Evolutionary conservation across 2,888 invertebrate species (phyloP).

Genomic region (Polymixis lichenea): DNA sequence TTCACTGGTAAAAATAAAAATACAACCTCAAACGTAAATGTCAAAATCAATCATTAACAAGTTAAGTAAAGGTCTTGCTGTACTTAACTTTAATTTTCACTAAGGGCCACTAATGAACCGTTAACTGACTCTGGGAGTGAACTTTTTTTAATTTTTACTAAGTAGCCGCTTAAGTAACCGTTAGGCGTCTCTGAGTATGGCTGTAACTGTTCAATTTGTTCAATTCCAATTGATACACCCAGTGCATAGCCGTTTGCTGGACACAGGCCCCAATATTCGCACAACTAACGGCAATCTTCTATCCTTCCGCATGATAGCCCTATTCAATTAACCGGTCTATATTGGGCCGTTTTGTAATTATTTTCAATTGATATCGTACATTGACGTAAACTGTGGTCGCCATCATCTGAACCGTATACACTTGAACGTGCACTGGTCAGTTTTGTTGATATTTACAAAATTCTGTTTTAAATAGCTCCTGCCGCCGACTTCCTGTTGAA

Average conservation of each 20-base stretch:
- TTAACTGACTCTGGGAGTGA: no score
- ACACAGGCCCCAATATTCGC: slow-evolving; percentile 32
- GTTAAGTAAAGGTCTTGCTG: no score
- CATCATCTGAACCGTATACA: slow-evolving; percentile 29
- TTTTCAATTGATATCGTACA: slow-evolving; percentile 72
- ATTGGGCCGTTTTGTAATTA: slow-evolving; percentile 71
- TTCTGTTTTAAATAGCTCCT: not conserved
- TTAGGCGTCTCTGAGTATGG: no score
- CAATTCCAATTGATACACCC: slow-evolving; percentile 3
- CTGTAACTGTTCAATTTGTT: slow-evolving; percentile 3
- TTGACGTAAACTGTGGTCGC: slow-evolving; percentile 40
- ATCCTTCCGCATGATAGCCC: slow-evolving; percentile 35
- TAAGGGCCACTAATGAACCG: no score
- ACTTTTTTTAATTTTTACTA: no score
- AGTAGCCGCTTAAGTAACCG: no score
- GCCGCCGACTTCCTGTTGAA: not conserved
- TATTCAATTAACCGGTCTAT: slow-evolving; percentile 48
- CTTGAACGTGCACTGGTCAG: slow-evolving; percentile 39
- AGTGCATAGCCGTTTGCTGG: not conserved
- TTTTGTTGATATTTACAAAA: slow-evolving; percentile 44
- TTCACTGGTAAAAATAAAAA: no score
- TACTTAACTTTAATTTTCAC: no score
- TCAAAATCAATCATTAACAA: no score
- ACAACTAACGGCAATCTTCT: slow-evolving; percentile 24
- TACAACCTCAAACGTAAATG: no score